Evolutionary conservation across 2,888 invertebrate genomes (phyloP), one percentile per base, ranked within the genome.

Genomic region (Spodoptera exigua): DNA sequence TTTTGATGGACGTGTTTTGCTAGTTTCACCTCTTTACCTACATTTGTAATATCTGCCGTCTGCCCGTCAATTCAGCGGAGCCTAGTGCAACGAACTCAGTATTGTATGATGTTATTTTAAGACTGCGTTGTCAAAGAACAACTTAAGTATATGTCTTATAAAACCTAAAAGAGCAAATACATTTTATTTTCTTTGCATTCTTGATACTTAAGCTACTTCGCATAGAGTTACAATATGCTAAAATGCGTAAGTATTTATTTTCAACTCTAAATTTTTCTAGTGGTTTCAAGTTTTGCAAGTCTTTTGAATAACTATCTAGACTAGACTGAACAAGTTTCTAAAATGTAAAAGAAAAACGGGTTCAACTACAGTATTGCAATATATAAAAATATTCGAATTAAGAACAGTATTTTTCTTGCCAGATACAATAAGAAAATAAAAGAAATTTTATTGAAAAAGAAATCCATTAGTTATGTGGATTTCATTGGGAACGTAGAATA

Each of bases 21-120:
- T n/a, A 47, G 17, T n/a, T 47, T 43, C 17, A 51, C 46, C 41
- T 39, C n/a, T 40, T 40, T 34, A 21, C 14, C 3, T 47, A 32
- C 43, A 47, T 34, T 47, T 46, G 27, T 37, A 18, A 37, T 39
- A 48, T 45, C 27, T 27, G 5, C 7, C 61, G 46, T 40, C 34
- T 56, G 46, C 43, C 35, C 53, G 40, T 37, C 57, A 57, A 60
- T 74, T 53, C 53, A 64, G 48, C 46, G 58, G 51, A 65, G 63
- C 48, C 60, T 67, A 69, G 86, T 82, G 78, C 83, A 83, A 80
- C 70, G 86, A 81, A 78, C 85, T 75, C 64, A 56, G 66, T 65
- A 82, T 82, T 82, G 83, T 82, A 78, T 75, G 63, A 67, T 48
- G 62, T 74, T 79, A 83, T 83, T 81, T 83, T 80, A 81, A 80